Conservation (phyloP, 2,113 vertebrate genomes). For the Mus pahari region DNA sequence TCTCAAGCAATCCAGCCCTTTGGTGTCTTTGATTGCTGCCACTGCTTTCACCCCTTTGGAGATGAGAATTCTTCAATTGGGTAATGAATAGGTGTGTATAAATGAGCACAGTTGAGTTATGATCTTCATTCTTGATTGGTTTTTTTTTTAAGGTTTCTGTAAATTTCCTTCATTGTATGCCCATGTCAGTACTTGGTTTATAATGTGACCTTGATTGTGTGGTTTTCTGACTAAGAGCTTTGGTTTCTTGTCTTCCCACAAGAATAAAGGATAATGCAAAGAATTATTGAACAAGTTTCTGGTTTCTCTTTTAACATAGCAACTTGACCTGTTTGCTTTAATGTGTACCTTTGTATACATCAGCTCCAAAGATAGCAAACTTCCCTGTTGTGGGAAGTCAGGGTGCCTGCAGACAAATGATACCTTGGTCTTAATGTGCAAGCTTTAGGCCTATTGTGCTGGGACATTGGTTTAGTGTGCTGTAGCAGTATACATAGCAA, state of each 20-base stretch:
- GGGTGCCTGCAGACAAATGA: slow-evolving; percentile 21
- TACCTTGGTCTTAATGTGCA: slow-evolving; percentile 12
- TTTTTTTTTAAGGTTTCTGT: neutral
- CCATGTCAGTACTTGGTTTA: slow-evolving; percentile 50
- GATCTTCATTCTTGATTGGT: neutral
- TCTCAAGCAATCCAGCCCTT: neutral
- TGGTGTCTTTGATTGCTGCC: neutral
- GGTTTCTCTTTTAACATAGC: slow-evolving; percentile 48
- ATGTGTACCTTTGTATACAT: slow-evolving; percentile 14
- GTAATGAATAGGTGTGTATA: neutral
- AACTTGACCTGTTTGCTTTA: slow-evolving; percentile 8
- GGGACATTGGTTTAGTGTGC: neutral
- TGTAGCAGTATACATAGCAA: slow-evolving; percentile 55
- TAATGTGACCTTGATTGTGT: slow-evolving; percentile 14
- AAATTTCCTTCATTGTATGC: slow-evolving; percentile 32
- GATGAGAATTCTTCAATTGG: neutral
- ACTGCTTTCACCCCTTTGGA: slow-evolving; percentile 24
- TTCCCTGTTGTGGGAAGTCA: neutral
- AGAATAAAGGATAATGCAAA: slow-evolving; percentile 69
- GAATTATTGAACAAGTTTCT: slow-evolving; percentile 49
- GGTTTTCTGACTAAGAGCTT: neutral
- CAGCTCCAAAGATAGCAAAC: neutral
- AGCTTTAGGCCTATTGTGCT: neutral
- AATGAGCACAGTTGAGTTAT: neutral
- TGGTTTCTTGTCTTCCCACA: slow-evolving; percentile 34